Base-by-base conservation (phyloP, 2,888 invertebrate genomes). In the Macaria notata region DNA sequence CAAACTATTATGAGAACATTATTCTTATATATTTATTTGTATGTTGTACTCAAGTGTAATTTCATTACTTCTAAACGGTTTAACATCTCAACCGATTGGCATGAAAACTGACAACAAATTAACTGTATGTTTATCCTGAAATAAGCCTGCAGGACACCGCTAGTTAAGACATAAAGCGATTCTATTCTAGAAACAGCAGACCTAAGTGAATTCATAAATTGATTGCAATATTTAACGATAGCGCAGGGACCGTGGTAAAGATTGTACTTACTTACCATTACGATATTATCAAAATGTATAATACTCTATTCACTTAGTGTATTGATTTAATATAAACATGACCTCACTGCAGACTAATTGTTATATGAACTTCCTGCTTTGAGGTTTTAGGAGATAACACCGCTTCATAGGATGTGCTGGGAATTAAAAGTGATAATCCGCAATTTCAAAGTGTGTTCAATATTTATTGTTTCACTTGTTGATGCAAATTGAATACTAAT, bases 281-380 rank as follows among this genome's bases (percentile, higher is more conserved):
- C 46, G 51, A 53, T 54, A 65, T 65, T 59, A 47, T 39, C 39
- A 46, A 46, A 60, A 56, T 52, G 41, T 62, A 62, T 68, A 66
- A 62, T 68, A 66, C 67, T 71, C 64, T 71, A 51, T 68, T 65
- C 66, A 71, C 65, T 70, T 62, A 70, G 63, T 53, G 56, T 73
- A 71, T 71, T 72, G 70, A 68, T 69, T 65, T 67, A 65, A 69
- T 69, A 65, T 62, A 65, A 62, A 64, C 61, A 66, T 71, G 71
- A 69, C 66, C 61, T 72, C 65, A 70, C 62, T 9, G 47, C 48
- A 54, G 48, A 63, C 6, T n/a, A 4, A 9, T 41, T 9, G n/a
- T 49, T 31, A 36, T 31, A 4, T 44, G 33, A n/a, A 41, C 9
- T 58, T 59, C 54, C 58, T 58, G 58, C 54, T 57, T 36, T 52